These are phyloP conservation scores for Callyntrura sp. DNA, from an alignment of 2,888 invertebrate genomes.

Conservation along the genomic window DNA sequence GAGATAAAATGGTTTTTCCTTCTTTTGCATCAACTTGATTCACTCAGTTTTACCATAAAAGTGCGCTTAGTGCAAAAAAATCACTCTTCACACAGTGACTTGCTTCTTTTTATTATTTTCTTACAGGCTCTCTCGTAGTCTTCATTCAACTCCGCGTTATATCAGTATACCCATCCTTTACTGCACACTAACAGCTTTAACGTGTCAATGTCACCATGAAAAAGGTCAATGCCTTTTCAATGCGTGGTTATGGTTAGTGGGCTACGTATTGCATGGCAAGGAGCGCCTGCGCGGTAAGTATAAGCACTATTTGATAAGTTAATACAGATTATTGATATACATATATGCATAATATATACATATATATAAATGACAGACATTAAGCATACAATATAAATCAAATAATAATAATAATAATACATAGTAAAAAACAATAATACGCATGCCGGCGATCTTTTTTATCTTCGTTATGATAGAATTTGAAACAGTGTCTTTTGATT, in stretches of 20 bases:
- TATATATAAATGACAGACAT: no score
- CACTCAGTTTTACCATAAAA: background rate
- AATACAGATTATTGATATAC: no score
- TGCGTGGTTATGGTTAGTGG: slow-evolving; percentile 48
- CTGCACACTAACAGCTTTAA: slow-evolving; percentile 35
- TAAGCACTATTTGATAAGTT: no score
- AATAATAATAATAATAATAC: no score
- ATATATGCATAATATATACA: no score
- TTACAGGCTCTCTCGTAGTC: background rate
- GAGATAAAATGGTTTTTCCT: background rate
- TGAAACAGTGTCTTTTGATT: slow-evolving; percentile 26
- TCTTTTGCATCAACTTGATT: slow-evolving; percentile 15
- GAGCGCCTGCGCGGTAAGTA: slow-evolving; percentile 17
- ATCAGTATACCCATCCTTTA: background rate
- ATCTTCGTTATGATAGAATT: slow-evolving; percentile 24
- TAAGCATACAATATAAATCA: no score
- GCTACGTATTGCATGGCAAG: slow-evolving; percentile 28
- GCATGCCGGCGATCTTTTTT: background rate
- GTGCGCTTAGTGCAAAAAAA: slow-evolving; percentile 15
- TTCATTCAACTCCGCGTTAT: no score
- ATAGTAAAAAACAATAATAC: background rate
- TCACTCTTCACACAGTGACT: background rate
- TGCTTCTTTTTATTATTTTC: background rate
- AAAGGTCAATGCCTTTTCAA: slow-evolving; percentile 68
- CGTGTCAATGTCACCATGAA: slow-evolving; percentile 72